Evolutionary conservation across 2,113 vertebrate genomes (phyloP).

Genomic region (Argyrosomus japonicus): DNA sequence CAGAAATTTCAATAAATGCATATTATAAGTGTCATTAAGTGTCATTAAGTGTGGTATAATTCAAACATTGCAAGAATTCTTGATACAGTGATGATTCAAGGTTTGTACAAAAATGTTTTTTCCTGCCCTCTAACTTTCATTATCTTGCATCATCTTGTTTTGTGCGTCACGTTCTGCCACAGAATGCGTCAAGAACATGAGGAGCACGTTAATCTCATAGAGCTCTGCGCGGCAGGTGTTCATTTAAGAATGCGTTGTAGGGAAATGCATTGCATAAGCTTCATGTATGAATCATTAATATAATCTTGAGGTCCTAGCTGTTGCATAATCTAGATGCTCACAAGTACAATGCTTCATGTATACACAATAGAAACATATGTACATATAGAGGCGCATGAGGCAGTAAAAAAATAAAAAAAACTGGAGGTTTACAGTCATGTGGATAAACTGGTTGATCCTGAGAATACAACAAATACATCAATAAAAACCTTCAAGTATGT

Average conservation of each 20-base stretch:
- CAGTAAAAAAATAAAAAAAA: neutral
- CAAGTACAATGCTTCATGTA: constrained; percentile 6
- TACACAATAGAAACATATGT: neutral
- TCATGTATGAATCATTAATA: constrained; percentile 43
- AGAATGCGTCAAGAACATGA: neutral
- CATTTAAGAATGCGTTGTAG: neutral
- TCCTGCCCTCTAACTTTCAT: neutral
- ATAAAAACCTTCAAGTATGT: constrained; percentile 1
- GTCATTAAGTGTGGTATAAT: too few species aligned
- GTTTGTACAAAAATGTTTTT: constrained; percentile 8
- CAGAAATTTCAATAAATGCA: neutral
- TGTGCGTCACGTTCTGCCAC: neutral
- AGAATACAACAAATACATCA: neutral
- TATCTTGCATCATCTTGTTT: neutral
- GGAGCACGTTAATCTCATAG: neutral
- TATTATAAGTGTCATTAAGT: neutral
- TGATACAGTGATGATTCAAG: neutral
- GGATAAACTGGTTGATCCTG: neutral
- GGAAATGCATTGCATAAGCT: constrained; percentile 21
- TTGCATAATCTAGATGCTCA: constrained; percentile 35
- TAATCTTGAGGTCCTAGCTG: constrained; percentile 24
- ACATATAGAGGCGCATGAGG: accelerated
- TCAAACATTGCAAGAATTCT: neutral
- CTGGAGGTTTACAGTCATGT: neutral
- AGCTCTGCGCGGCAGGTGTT: constrained; percentile 10